Conservation (phyloP, 1,140 invertebrate species). For the Aculops lycopersici region DNA sequence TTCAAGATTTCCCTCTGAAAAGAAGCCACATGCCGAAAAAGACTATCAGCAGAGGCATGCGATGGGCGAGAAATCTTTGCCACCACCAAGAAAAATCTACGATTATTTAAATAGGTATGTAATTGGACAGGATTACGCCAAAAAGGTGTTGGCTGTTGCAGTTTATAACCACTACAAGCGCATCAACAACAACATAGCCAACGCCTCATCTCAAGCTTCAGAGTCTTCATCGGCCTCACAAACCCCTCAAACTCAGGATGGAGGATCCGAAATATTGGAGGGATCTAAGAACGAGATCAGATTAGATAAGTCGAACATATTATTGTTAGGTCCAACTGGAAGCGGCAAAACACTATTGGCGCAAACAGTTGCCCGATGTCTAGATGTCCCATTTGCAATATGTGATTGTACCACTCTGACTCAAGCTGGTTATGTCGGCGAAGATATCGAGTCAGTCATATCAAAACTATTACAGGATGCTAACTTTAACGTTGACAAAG, state of each 20-base stretch:
- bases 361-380: conserved; percentile 54
- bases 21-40: conserved; percentile 37
- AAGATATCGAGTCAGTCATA: conserved; percentile 96
- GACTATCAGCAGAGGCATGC: conserved; percentile 26
- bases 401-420: conserved; percentile 97
- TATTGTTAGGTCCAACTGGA: conserved; percentile 81
- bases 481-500: conserved; percentile 75
- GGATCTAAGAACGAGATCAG: conserved; percentile 44
- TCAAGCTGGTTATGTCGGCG: conserved; percentile 97
- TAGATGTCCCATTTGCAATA: conserved; percentile 95
- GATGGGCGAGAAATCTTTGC: conserved; percentile 25
- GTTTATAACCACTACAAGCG: conserved; percentile 98
- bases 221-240: no score
- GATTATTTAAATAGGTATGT: conserved; percentile 81
- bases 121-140: conserved; percentile 90
- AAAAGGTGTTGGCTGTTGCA: conserved; percentile 89
- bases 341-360: conserved; percentile 90
- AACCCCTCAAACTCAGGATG: no score
- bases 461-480: conserved; percentile 91
- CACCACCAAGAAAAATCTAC: conserved; percentile 44
- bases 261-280: conserved; percentile 38
- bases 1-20: conserved; percentile 75
- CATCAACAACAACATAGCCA: conserved; percentile 79
- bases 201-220: no score
- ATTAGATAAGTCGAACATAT: conserved; percentile 88